Evolutionary conservation across 2,797 vertebrate species (phyloP), one percentile per base, ranked within the genome.

Genomic region (Vireo griseus): DNA sequence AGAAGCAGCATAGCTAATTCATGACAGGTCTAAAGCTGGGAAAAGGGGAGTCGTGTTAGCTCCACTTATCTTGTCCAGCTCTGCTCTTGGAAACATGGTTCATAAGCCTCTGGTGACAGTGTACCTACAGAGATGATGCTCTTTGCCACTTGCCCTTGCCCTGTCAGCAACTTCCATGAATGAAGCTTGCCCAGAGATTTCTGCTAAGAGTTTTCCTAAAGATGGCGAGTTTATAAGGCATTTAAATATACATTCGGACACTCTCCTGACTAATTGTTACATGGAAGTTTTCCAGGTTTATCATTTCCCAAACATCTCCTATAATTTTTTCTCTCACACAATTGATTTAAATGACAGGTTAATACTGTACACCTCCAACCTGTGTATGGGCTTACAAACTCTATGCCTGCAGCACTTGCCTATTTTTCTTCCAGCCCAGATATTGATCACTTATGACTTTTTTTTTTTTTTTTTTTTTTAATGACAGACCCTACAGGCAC

Each of bases 341-440:
- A n/a, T 21, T 65, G 17, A 47, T 79, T 91, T 80, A 62, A 72
- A 71, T 74, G 11, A 21, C 9, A 80, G 6, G 14, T n/a, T 80
- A 87, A 76, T 48, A 39, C 7, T 52, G 24, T 65, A 39, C 15
- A 81, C 4, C 17, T 25, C 14, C 48, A 91, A 9, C 4, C 14
- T 72, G 2, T 50, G 16, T 25, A 44, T 1, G 0, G 16, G 9
- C 17, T 85, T 13, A 59, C 13, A 85, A 76, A 37, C 3, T 68
- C 48, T 15, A 14, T 35, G 21, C 21, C 16, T 85, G 57, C 8
- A 58, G 22, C 25, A 63, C 6, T 51, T 37, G 33, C 0, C 31
- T 95, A 40, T 89, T 96, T 95, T 95, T 93, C 87, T 77, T 65
- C 12, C 54, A 88, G 69, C 31, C 50, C 69, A 85, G 47, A 79